Evolutionary conservation across 2,888 invertebrate species (phyloP).

Genomic region (Ceratothoa steindachneri): DNA sequence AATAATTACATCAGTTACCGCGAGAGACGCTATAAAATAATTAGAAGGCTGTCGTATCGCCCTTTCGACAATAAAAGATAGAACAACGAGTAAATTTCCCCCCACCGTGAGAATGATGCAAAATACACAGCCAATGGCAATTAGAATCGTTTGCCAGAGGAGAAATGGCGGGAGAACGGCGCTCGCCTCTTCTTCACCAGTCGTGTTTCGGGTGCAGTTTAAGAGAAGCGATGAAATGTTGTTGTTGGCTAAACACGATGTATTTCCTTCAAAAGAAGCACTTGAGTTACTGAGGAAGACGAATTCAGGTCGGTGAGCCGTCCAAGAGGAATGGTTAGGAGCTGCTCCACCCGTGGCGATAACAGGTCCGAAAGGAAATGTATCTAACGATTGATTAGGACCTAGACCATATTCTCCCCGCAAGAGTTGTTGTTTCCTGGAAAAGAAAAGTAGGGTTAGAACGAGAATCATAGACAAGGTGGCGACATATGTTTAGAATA

Average conservation of each 20-base stretch:
- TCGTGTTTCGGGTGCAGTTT: slow-evolving; percentile 26
- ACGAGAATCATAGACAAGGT: not conserved
- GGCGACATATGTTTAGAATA: too few relatives aligned
- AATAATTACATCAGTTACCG: slow-evolving; percentile 93
- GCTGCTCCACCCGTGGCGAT: not conserved
- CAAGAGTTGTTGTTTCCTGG: not conserved
- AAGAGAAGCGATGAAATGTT: slow-evolving; percentile 13
- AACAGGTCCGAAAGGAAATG: not conserved
- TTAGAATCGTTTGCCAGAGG: slow-evolving; percentile 59
- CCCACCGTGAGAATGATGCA: slow-evolving; percentile 88
- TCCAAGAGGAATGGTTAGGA: not conserved
- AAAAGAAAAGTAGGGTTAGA: not conserved
- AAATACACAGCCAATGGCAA: slow-evolving; percentile 77
- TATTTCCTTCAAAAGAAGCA: slow-evolving; percentile 27
- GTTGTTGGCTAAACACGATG: slow-evolving; percentile 25
- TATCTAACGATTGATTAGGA: not conserved
- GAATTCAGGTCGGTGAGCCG: slow-evolving; percentile 6
- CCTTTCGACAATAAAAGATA: slow-evolving; percentile 70
- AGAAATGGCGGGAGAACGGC: slow-evolving; percentile 76
- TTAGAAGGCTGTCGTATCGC: slow-evolving; percentile 86
- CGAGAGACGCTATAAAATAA: slow-evolving; percentile 97
- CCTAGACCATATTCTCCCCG: not conserved
- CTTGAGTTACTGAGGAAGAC: slow-evolving; percentile 27
- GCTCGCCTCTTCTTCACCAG: slow-evolving; percentile 19
- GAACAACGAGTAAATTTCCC: slow-evolving; percentile 90